phyloP scores from a whole-genome alignment of 2,797 vertebrate genomes.

The Lycodopsis pacificus region DNA sequence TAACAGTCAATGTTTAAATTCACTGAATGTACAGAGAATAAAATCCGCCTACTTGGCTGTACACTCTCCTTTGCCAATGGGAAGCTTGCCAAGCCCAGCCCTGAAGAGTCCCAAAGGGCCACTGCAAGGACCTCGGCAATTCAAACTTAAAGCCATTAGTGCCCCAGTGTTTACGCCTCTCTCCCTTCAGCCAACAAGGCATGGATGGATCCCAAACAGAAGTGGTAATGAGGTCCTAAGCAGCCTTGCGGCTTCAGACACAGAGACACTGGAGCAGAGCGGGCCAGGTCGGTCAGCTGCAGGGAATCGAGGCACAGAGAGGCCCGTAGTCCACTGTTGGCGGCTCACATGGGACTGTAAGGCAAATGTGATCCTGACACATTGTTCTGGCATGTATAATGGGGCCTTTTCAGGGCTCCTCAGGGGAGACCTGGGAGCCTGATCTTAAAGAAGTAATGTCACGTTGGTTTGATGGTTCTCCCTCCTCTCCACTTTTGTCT shows the following conservation, averaged over 20 bases:
- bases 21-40: no score
- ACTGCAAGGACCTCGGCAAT: conserved; percentile 75
- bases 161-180: conserved; percentile 76
- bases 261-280: conserved; percentile 65
- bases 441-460: conserved; percentile 84
- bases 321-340: conserved; percentile 70
- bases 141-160: conserved; percentile 86
- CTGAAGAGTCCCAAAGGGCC: conserved; percentile 70
- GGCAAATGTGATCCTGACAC: conserved; percentile 86
- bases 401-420: conserved; percentile 84
- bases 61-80: conserved; percentile 53
- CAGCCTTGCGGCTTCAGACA: conserved; percentile 69
- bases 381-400: conserved; percentile 86
- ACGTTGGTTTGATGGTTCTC: conserved; percentile 64
- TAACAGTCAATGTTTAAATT: no score
- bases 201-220: conserved; percentile 82
- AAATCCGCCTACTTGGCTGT: conserved; percentile 55
- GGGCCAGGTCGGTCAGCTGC: conserved; percentile 58
- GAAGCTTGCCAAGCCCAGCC: conserved; percentile 58
- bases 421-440: conserved; percentile 86
- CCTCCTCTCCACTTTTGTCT: conserved; percentile 63
- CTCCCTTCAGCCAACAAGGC: conserved; percentile 80
- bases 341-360: conserved; percentile 80
- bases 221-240: conserved; percentile 81
- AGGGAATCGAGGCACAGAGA: conserved; percentile 68